These are phyloP conservation scores for Eleginops maclovinus DNA, from an alignment of 2,113 vertebrate genomes.

Conservation along the genomic window DNA sequence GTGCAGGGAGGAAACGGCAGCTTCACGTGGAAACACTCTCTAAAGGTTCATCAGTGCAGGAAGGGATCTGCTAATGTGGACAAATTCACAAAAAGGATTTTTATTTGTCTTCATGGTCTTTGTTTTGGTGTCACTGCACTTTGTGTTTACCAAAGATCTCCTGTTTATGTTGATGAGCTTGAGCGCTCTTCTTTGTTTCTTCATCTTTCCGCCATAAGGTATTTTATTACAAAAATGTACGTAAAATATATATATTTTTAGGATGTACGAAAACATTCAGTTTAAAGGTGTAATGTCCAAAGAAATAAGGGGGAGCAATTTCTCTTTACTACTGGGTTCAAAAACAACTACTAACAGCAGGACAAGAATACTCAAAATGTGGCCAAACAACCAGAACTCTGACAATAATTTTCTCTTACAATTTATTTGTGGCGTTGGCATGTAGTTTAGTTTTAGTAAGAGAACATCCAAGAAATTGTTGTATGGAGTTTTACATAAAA, in stretches of 20 bases:
- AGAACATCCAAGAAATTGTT: no score
- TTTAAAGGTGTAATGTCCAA: background rate
- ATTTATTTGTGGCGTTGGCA: no score
- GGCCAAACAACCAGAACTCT: background rate
- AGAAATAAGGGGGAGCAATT: no score
- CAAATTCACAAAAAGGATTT: background rate
- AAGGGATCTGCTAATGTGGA: constrained; percentile 14
- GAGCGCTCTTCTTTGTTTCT: background rate
- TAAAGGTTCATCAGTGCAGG: constrained; percentile 50
- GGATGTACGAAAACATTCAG: background rate
- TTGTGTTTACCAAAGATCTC: background rate
- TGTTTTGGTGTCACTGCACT: constrained; percentile 7
- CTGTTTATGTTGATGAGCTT: background rate
- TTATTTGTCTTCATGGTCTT: background rate
- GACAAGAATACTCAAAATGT: background rate
- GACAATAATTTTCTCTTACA: no score
- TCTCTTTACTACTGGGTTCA: no score
- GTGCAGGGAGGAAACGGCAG: constrained; percentile 59
- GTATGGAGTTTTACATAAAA: no score
- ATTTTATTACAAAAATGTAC: background rate
- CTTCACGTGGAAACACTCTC: constrained; percentile 44
- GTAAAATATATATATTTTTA: background rate
- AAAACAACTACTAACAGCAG: no score
- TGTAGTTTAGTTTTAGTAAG: no score
- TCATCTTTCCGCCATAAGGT: background rate